Base-by-base conservation (phyloP, 2,888 invertebrate genomes). In the Brachypterus glaber region DNA sequence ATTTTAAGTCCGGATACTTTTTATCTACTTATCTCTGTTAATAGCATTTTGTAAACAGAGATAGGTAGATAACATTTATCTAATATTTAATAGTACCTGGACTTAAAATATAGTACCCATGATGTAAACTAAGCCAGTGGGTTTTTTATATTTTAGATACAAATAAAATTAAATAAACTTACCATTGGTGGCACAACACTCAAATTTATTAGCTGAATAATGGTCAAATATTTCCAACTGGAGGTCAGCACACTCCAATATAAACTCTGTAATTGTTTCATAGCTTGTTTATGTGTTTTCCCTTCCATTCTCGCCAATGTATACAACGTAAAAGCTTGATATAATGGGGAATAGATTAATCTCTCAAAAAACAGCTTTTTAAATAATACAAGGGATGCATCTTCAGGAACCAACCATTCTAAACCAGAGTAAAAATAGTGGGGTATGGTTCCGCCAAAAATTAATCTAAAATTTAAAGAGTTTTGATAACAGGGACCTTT, bases 381-480 rank as follows among this genome's bases (percentile, higher is more conserved):
- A 5, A 74, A 68, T 14, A 72, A 56, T 8, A 53, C 55, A 46
- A 62, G 56, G 5, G 61, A 55, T 1, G 63, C 62, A 39, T 76
- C 73, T 44, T 74, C 71, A 1, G 77, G 72, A 39, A 82, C 73
- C 18, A 75, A 48, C 34, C 66, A 65, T 46, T 82, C 82, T 30
- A 82, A 55, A 21, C 73, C 66, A 45, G 70, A 68, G 55, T 83
- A 85, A 60, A 87, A 86, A 55, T 76, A 83, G 62, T 87, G 86
- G 1, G 87, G 86, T 3, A 86, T 66, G 2, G 81, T 73, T 17
- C 87, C 87, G 37, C 85, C 86, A 62, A 87, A 85, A n/a, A 84
- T 54, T 30, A 87, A 67, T 32, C 85, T 84, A 63, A 29, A 62
- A 47, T 27, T n/a, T n/a, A n/a, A n/a, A n/a, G n/a, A n/a, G n/a